phyloP scores from a whole-genome alignment of 2,797 vertebrate genomes.

The Delichon dasypus region DNA sequence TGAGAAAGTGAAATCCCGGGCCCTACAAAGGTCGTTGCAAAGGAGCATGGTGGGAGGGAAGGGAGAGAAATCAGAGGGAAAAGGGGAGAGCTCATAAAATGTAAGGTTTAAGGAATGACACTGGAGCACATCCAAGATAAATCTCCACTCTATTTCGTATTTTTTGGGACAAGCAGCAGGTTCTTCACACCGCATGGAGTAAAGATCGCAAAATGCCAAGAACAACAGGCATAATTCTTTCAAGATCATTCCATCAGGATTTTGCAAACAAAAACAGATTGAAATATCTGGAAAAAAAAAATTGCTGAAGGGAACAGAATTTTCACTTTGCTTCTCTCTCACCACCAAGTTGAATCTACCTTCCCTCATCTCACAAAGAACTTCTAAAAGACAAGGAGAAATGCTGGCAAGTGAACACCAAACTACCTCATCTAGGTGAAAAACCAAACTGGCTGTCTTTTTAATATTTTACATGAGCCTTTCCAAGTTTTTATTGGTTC shows the following conservation, averaged over 20 bases:
- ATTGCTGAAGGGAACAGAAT: slow-evolving; percentile 62
- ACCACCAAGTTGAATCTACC: neutral
- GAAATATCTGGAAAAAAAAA: slow-evolving; percentile 51
- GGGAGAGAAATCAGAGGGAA: neutral
- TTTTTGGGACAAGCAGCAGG: slow-evolving; percentile 74
- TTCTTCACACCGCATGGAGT: slow-evolving; percentile 67
- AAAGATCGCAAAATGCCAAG: slow-evolving; percentile 70
- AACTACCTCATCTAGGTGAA: neutral
- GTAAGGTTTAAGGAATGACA: slow-evolving; percentile 60
- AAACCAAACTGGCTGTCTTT: neutral
- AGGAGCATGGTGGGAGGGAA: neutral
- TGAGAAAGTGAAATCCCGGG: neutral
- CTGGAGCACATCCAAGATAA: slow-evolving; percentile 74
- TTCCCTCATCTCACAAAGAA: neutral
- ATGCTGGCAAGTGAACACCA: neutral
- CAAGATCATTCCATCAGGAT: slow-evolving; percentile 68
- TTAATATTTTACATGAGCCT: neutral
- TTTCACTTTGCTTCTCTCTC: slow-evolving; percentile 60
- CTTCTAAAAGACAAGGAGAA: slow-evolving; percentile 14
- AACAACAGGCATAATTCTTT: slow-evolving; percentile 74
- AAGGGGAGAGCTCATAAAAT: slow-evolving; percentile 36
- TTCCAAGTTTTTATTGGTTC: neutral
- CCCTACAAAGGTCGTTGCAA: neutral
- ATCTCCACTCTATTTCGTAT: slow-evolving; percentile 71
- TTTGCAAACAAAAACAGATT: slow-evolving; percentile 69